Evolutionary conservation across 2,888 invertebrate species (phyloP).

Genomic region (Cephus pygmeus): DNA sequence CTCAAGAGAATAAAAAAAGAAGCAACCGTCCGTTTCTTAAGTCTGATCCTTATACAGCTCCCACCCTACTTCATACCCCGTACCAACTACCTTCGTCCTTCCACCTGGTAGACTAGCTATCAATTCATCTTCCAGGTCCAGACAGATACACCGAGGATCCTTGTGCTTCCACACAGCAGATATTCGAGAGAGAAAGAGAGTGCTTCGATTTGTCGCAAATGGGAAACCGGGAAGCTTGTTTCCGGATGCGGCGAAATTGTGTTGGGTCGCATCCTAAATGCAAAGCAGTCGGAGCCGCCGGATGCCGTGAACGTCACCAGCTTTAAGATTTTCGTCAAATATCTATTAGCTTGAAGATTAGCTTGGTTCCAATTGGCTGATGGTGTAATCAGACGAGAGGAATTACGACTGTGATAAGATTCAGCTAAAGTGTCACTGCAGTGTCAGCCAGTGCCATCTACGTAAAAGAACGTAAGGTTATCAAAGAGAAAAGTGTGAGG

Average conservation of each 20-base stretch:
- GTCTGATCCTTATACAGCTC: neutral
- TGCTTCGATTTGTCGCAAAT: neutral
- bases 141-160: neutral
- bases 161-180: neutral
- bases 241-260: neutral
- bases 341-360: constrained; percentile 27
- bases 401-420: neutral
- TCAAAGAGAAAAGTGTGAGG: neutral
- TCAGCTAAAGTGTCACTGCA: neutral
- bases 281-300: neutral
- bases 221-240: neutral
- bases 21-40: neutral
- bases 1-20: neutral
- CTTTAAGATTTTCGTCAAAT: constrained; percentile 43
- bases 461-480: neutral
- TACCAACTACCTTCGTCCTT: neutral
- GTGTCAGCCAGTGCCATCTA: neutral
- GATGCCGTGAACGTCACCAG: neutral
- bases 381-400: neutral
- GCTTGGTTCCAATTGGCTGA: constrained; percentile 19
- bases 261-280: neutral
- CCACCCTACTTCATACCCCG: neutral
- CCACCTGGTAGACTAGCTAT: neutral
- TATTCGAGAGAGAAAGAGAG: neutral
- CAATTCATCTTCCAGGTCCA: neutral